Evolutionary conservation across 2,888 invertebrate genomes (phyloP).

Genomic region (Pachliopta kotzebuea): DNA sequence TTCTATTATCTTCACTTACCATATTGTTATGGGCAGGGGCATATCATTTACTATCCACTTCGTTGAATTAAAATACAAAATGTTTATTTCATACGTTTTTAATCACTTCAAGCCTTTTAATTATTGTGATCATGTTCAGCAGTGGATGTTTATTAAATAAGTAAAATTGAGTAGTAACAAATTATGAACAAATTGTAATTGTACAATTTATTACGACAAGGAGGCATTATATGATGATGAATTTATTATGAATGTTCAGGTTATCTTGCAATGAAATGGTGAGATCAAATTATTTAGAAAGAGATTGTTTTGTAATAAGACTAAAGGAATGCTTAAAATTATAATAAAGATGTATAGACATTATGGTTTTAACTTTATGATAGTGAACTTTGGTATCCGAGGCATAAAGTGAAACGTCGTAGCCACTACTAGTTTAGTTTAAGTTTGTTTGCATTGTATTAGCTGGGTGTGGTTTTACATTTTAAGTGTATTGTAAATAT

Average conservation of each 20-base stretch:
- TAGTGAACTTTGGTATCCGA: constrained; percentile 19
- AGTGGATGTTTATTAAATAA: too few relatives aligned
- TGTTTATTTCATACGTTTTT: background rate
- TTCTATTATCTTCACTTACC: too few relatives aligned
- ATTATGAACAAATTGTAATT: background rate
- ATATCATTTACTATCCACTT: too few relatives aligned
- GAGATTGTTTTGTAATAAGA: background rate
- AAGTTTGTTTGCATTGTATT: constrained; percentile 8
- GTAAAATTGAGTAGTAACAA: too few relatives aligned
- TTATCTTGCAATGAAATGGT: background rate
- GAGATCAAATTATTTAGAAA: background rate
- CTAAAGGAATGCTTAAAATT: background rate
- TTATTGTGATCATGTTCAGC: background rate
- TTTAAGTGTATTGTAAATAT: background rate
- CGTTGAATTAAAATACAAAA: background rate
- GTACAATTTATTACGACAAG: background rate
- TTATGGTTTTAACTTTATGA: background rate
- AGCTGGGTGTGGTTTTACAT: constrained; percentile 14
- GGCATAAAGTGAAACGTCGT: constrained; percentile 5
- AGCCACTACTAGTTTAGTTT: background rate
- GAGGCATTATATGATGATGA: too few relatives aligned
- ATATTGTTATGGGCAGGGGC: too few relatives aligned
- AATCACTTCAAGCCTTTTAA: background rate
- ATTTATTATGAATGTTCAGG: background rate
- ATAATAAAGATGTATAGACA: background rate